Evolutionary conservation across 2,888 invertebrate genomes (phyloP).

Genomic region (Scaptomyza tumidula): DNA sequence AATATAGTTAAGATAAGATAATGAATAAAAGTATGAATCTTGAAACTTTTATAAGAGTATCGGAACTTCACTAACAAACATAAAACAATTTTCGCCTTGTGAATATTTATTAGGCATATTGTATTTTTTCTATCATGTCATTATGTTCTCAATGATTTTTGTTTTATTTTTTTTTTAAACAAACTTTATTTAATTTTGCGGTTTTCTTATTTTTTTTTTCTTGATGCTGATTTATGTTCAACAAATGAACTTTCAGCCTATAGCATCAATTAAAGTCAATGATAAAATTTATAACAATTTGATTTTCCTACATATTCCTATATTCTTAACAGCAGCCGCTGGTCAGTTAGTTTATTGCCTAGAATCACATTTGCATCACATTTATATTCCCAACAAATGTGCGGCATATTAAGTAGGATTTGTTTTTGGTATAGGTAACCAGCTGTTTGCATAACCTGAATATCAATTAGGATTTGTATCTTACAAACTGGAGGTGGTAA

Average conservation of each 20-base stretch:
- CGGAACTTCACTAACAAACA: too few species aligned
- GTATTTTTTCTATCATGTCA: too few species aligned
- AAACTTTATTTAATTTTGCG: too few species aligned
- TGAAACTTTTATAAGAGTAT: not conserved
- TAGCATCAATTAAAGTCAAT: constrained; percentile 47
- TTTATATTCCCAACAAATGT: constrained; percentile 39
- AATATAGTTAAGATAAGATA: not conserved
- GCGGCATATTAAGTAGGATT: constrained; percentile 48
- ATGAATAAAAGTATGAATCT: too few species aligned
- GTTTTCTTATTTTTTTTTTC: too few species aligned
- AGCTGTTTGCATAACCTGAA: constrained; percentile 42
- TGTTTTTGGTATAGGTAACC: not conserved
- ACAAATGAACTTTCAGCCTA: constrained; percentile 57
- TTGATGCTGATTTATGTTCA: constrained; percentile 40
- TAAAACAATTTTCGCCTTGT: too few species aligned
- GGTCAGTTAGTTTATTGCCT: constrained; percentile 51
- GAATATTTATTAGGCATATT: too few species aligned
- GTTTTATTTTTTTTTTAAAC: too few species aligned
- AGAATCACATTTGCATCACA: constrained; percentile 43
- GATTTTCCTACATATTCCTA: constrained; percentile 9
- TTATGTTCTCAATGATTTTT: too few species aligned
- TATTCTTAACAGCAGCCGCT: constrained; percentile 7
- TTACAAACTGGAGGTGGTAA: constrained; percentile 38
- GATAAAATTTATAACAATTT: constrained; percentile 59
- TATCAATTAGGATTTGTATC: constrained; percentile 41